A percentile compares a stretch with the other conserved stretches of the same genome.
Conservation (phyloP, 2,888 invertebrate genomes). For the Elgonia sp. region DNA sequence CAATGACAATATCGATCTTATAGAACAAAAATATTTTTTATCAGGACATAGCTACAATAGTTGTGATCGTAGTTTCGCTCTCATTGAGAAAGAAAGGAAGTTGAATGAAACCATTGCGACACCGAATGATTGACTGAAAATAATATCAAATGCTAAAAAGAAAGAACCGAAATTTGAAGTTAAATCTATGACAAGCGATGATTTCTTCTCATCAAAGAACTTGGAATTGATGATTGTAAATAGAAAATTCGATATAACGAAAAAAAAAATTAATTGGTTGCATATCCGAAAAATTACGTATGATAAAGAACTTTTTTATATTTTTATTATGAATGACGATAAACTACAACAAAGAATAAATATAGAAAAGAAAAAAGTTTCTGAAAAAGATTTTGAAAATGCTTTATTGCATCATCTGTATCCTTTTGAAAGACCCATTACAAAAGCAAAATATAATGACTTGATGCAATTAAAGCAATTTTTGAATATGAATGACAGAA, state of each 20-base stretch:
- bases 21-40: constrained; percentile 37
- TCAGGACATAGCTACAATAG: too few species aligned
- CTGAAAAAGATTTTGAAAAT: constrained; percentile 30
- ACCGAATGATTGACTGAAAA: constrained; percentile 17
- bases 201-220: constrained; percentile 1
- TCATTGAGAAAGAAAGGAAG: constrained; percentile 38
- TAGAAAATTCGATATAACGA: constrained; percentile 38
- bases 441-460: constrained; percentile 53
- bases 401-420: neutral
- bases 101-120: constrained; percentile 12
- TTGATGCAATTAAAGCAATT: constrained; percentile 44
- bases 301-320: constrained; percentile 22
- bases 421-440: constrained; percentile 33
- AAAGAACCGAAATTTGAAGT: constrained; percentile 5
- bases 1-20: neutral
- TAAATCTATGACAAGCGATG: neutral
- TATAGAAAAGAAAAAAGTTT: constrained; percentile 34
- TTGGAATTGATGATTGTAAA: constrained; percentile 11
- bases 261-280: constrained; percentile 46
- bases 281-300: neutral
- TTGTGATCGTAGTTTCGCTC: too few species aligned
- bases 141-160: constrained; percentile 26
- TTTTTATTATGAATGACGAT: constrained; percentile 15
- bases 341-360: constrained; percentile 9
- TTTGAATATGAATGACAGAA: neutral